Evolutionary conservation across 2,888 invertebrate species (phyloP).

Genomic region (Tiphia femorata): DNA sequence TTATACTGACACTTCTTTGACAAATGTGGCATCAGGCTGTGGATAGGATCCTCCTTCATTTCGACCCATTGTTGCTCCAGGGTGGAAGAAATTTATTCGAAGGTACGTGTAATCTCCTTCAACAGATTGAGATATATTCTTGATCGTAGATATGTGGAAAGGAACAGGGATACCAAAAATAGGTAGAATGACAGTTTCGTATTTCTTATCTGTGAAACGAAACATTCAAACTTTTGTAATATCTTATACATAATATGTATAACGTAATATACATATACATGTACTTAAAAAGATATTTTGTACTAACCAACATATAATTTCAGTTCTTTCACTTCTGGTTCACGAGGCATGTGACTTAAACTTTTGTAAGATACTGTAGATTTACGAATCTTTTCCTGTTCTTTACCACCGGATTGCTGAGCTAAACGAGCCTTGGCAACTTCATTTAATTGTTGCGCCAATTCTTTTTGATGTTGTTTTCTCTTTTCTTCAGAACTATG

Average conservation of each 20-base stretch:
- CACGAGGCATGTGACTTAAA: conserved; percentile 92
- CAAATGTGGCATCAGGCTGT: conserved; percentile 95
- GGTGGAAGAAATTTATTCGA: conserved; percentile 98
- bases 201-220: conserved; percentile 84
- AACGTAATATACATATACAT: background rate
- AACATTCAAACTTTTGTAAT: background rate
- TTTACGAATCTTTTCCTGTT: conserved; percentile 90
- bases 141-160: conserved; percentile 98
- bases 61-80: conserved; percentile 95
- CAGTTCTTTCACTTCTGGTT: conserved; percentile 91
- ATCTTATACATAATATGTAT: background rate
- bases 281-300: background rate
- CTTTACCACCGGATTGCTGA: conserved; percentile 87
- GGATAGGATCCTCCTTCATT: conserved; percentile 93
- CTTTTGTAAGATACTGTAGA: conserved; percentile 96
- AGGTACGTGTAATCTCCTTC: conserved; percentile 99
- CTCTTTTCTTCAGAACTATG: conserved; percentile 97
- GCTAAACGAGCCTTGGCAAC: conserved; percentile 93
- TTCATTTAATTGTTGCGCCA: conserved; percentile 91
- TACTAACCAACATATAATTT: conserved; percentile 93
- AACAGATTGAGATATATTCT: conserved; percentile 98
- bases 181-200: conserved; percentile 98
- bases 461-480: conserved; percentile 95
- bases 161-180: conserved; percentile 97
- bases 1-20: conserved; percentile 92